Base-by-base conservation (phyloP, 2,797 vertebrate species). In the Acrossocheilus fasciatus region DNA sequence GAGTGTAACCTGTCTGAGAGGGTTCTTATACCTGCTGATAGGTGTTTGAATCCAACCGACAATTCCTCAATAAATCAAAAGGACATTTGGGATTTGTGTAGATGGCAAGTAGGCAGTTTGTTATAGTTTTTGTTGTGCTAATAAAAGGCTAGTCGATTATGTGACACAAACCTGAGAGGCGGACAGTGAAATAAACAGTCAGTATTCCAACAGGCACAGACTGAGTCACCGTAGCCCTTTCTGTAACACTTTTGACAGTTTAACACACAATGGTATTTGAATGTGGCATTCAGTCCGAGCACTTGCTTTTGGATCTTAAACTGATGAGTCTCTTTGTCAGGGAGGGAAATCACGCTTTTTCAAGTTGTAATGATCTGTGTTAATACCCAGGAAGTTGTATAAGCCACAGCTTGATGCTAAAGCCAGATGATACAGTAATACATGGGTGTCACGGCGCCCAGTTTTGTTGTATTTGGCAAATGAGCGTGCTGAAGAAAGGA, bases 131-230 rank as follows among this genome's bases (percentile, higher is more conserved):
- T 79, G 70, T 73, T 45, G 81, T n/a, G 87, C 74, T 80, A 88
- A 88, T 88, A 88, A 88, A 88, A 83, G 74, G 79, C 45, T 69
- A 70, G 64, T 77, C 23, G 84, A 88, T 79, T 64, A 88, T 79
- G 62, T 85, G 87, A 77, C 83, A 85, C 39, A 36, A 43, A 62
- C n/a, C 50, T 70, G 41, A 43, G 83, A 85, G 52, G 83, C 45
- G 62, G 79, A 59, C 30, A 74, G 75, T 87, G 81, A 84, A 73
- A 79, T 87, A 74, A 85, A 85, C 70, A 45, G 54, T 59, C 50
- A 73, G n/a, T 9, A 30, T 59, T 83, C n/a, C 39, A 34, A 75
- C 50, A 68, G 83, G 64, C 83, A 57, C 62, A 54, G 39, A 80
- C 52, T 81, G 84, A 86, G 68, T 81, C 84, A 86, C 77, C 34